Percentiles rank a stretch among this genome's conserved stretches.
Conservation (phyloP, 2,888 invertebrate genomes). For the Luperina testacea region DNA sequence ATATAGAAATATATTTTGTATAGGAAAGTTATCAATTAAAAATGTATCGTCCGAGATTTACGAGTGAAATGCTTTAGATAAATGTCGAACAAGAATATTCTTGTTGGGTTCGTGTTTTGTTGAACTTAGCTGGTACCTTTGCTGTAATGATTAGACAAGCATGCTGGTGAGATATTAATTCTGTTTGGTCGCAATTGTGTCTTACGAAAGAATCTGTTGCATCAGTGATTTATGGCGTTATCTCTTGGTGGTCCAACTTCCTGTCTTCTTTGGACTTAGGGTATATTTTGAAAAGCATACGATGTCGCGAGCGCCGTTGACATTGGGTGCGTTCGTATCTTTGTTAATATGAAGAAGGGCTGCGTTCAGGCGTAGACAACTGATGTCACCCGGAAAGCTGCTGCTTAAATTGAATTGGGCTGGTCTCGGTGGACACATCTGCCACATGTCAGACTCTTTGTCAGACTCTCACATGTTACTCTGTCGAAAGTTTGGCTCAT, state of each 20-base stretch:
- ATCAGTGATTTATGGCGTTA: not conserved
- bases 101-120: constrained; percentile 41
- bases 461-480: no score
- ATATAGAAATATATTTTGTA: constrained; percentile 60
- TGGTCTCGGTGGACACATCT: no score
- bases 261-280: not conserved
- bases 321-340: no score
- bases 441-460: no score
- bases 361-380: no score
- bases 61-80: constrained; percentile 55
- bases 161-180: constrained; percentile 8
- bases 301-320: no score
- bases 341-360: no score
- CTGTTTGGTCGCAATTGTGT: not conserved
- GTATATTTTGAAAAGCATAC: not conserved
- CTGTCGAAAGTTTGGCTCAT: no score
- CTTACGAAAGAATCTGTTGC: not conserved
- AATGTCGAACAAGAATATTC: constrained; percentile 44
- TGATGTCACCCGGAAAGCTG: no score
- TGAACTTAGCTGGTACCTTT: constrained; percentile 22
- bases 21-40: constrained; percentile 64
- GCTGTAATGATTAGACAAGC: constrained; percentile 26
- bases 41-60: constrained; percentile 60
- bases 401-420: no score
- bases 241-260: not conserved